A percentile compares a stretch with the other conserved stretches of the same genome.
phyloP scores from a whole-genome alignment of 2,888 invertebrate species.

The Chymomyza amoena region DNA sequence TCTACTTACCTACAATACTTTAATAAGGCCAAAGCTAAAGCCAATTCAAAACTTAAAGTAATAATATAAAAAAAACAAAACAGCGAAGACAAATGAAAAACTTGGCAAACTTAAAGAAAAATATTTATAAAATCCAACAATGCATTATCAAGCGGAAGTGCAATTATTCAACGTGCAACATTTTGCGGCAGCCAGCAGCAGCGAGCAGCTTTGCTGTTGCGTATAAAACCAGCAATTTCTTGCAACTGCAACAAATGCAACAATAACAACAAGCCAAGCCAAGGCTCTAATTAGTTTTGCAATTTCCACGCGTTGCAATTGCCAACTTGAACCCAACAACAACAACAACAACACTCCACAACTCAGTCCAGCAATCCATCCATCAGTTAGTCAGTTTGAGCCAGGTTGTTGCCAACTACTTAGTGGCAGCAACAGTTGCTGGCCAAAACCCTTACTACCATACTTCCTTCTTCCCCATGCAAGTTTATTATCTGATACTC shows the following conservation, averaged over 20 bases:
- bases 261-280: slow-evolving; percentile 45
- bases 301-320: slow-evolving; percentile 66
- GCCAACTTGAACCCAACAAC: slow-evolving; percentile 18
- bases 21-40: neutral
- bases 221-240: slow-evolving; percentile 70
- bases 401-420: slow-evolving; percentile 58
- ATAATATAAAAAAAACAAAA: neutral
- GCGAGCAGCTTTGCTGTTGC: slow-evolving; percentile 30
- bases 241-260: slow-evolving; percentile 34
- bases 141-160: slow-evolving; percentile 72
- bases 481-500: neutral
- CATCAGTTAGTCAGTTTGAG: slow-evolving; percentile 9
- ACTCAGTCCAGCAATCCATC: neutral
- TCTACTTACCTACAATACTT: no score
- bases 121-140: slow-evolving; percentile 73
- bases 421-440: slow-evolving; percentile 65
- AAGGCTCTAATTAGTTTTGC: slow-evolving; percentile 74
- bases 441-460: slow-evolving; percentile 5
- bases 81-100: neutral
- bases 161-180: slow-evolving; percentile 74
- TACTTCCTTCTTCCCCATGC: neutral
- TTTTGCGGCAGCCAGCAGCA: slow-evolving; percentile 55
- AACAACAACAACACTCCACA: no score
- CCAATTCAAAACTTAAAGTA: neutral
- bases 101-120: slow-evolving; percentile 44